Conservation (phyloP, 2,113 vertebrate genomes). For the Ramphastos sulfuratus region DNA sequence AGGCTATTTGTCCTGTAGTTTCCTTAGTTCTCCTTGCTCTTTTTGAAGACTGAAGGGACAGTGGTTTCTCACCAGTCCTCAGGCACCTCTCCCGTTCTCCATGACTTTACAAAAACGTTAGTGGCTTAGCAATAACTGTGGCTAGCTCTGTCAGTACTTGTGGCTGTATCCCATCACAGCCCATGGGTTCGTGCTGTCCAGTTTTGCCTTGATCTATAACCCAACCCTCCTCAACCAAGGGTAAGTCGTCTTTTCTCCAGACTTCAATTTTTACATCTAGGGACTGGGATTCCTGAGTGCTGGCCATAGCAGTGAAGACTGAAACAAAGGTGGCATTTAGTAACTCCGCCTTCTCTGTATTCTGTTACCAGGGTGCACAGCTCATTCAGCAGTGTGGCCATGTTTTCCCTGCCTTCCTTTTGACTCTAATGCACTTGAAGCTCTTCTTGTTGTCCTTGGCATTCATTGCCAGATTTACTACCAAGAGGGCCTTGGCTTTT, state of each 20-base stretch:
- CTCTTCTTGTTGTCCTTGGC: background rate
- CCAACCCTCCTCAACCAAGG: background rate
- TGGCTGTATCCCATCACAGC: background rate
- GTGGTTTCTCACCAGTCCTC: background rate
- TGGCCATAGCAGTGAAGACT: background rate
- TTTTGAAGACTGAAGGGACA: background rate
- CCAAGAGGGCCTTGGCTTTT: too few species aligned
- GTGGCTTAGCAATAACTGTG: background rate
- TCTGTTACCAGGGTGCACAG: background rate
- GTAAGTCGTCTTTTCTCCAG: background rate
- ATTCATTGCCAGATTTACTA: background rate
- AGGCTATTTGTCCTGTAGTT: background rate
- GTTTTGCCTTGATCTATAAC: background rate
- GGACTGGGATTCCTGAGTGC: background rate
- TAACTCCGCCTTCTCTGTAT: background rate
- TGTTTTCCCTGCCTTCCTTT: background rate
- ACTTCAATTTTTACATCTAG: background rate
- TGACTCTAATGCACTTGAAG: background rate
- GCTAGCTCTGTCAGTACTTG: background rate
- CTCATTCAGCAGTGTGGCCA: background rate
- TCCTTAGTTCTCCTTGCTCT: background rate
- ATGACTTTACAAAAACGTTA: background rate
- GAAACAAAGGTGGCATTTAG: background rate
- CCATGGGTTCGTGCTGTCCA: background rate
- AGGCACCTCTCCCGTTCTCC: background rate